These are phyloP conservation scores for Oophaga pumilio DNA, from an alignment of 2,113 vertebrate genomes.

Conservation along the genomic window DNA sequence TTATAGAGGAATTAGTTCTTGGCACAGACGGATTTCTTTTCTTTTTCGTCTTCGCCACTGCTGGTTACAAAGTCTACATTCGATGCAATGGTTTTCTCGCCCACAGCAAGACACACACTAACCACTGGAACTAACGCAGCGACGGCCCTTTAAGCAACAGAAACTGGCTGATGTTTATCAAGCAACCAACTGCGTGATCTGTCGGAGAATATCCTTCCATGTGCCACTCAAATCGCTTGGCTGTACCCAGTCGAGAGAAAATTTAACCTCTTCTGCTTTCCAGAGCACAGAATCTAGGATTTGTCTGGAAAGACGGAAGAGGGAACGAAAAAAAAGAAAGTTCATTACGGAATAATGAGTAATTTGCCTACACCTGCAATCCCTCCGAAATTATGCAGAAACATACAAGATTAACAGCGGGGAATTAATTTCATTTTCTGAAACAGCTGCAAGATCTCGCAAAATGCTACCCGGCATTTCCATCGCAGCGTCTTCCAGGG, in stretches of 20 bases:
- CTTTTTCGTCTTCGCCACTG: neutral
- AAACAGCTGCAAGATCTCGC: constrained; percentile 56
- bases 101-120: constrained; percentile 40
- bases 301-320: constrained; percentile 59
- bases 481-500: constrained; percentile 26
- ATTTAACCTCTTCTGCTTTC: constrained; percentile 21
- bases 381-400: constrained; percentile 65
- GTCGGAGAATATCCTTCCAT: constrained; percentile 31
- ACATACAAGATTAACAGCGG: constrained; percentile 64
- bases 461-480: constrained; percentile 58
- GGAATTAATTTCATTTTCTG: constrained; percentile 62
- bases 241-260: neutral
- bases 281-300: constrained; percentile 27
- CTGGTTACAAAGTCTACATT: constrained; percentile 42
- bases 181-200: constrained; percentile 43
- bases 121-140: constrained; percentile 49
- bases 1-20: constrained; percentile 34
- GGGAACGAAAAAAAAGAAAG: constrained; percentile 52
- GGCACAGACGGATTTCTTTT: constrained; percentile 35
- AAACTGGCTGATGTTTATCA: constrained; percentile 55
- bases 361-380: constrained; percentile 68
- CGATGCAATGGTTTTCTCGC: constrained; percentile 6
- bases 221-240: constrained; percentile 40
- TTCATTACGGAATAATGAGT: constrained; percentile 70
- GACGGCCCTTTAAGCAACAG: constrained; percentile 58